Evolutionary conservation across 2,888 invertebrate species (phyloP), one percentile per base, ranked within the genome.

Genomic region (Drosophila paranaensis): DNA sequence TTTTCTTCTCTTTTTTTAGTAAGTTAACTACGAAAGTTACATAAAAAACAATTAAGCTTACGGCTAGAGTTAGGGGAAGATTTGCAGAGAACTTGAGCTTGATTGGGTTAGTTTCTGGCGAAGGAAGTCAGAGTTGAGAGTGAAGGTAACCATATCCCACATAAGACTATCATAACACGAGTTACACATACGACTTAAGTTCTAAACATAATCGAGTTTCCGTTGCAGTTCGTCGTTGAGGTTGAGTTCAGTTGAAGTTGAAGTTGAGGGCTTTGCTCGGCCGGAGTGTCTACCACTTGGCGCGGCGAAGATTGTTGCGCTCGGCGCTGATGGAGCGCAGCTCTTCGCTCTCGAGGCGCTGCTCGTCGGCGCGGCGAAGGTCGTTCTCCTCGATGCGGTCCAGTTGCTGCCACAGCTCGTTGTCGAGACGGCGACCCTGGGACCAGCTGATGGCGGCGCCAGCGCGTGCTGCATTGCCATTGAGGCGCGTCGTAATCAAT

Each of bases 361-460:
- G 71, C 33, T 74, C 71, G 13, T 74, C 69, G 6, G 37, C 33
- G 3, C 57, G 53, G 14, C 53, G 55, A 5, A 51, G 42, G 11
- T 72, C 83, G 20, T 58, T 64, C 6, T 66, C 81, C 5, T 84
- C 86, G 20, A 88, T 74, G 30, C 85, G 79, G 13, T 87, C 80
- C 53, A 91, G 69, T 35, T 85, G 79, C 30, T 85, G 79, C 77
- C 89, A 90, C 6, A 89, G 73, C 10, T 81, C 67, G 51, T 80
- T 85, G 62, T 77, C 80, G 16, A 88, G 64, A 0, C 89, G 76
- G 27, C 77, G 67, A 40, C 79, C 81, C 10, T 79, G 75, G 10
- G 74, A 60, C 70, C 79, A 80, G 61, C 87, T 89, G 3, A 88
- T 70, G 0, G 85, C 82, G 50, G 78, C 79, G 48, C 75, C 80